These are phyloP conservation scores for Fulmarus glacialis DNA, from an alignment of 2,113 vertebrate species.

Conservation along the genomic window DNA sequence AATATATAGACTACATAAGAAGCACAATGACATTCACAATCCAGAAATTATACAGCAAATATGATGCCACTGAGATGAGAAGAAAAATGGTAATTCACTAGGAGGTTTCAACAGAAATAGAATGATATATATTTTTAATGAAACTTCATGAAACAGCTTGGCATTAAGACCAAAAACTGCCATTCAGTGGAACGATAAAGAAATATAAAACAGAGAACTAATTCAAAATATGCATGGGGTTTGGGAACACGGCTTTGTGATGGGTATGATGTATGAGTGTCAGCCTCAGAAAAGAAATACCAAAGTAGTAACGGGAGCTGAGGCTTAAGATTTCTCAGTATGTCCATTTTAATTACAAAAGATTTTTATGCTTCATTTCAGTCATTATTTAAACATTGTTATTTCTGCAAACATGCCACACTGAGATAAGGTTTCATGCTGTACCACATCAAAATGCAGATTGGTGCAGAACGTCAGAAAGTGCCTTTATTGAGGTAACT, in stretches of 20 bases:
- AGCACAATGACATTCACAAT: background rate
- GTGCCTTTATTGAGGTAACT: constrained; percentile 69
- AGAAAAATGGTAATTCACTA: background rate
- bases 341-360: constrained; percentile 73
- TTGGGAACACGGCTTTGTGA: constrained; percentile 35
- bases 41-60: background rate
- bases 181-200: constrained; percentile 27
- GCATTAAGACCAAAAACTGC: constrained; percentile 58
- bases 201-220: constrained; percentile 22
- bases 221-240: constrained; percentile 30
- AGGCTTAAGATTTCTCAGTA: constrained; percentile 67
- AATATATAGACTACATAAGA: background rate
- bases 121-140: constrained; percentile 6
- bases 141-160: background rate
- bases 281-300: constrained; percentile 61
- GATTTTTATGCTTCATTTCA: constrained; percentile 75
- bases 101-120: constrained; percentile 38
- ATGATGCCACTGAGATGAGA: background rate
- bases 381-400: constrained; percentile 79
- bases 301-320: constrained; percentile 45
- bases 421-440: constrained; percentile 79
- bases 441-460: constrained; percentile 74
- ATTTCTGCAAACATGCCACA: constrained; percentile 80
- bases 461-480: constrained; percentile 50
- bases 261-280: constrained; percentile 26